Conservation (phyloP, 2,113 vertebrate genomes). For the zebrafish (Danio rerio) region DNA sequence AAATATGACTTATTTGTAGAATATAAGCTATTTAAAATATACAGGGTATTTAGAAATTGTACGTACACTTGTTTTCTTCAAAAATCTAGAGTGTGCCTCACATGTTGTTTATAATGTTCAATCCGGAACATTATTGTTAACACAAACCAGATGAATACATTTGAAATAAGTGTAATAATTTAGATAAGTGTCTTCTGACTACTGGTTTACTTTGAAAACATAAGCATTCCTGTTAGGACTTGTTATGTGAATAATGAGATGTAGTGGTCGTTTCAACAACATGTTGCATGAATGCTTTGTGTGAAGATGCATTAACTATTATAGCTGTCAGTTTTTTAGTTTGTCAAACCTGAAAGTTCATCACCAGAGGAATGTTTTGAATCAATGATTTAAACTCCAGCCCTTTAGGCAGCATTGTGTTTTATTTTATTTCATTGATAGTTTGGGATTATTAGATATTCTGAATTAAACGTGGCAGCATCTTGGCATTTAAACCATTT, state of each 20-base stretch:
- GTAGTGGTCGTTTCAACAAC: background rate
- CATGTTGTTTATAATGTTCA: constrained; percentile 1
- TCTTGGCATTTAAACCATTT: background rate
- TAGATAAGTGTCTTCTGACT: background rate
- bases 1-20: too few relatives aligned
- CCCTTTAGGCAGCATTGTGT: constrained; percentile 62
- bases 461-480: background rate
- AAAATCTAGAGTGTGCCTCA: background rate
- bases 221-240: background rate
- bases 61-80: too few relatives aligned
- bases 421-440: constrained; percentile 43
- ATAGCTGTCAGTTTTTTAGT: constrained; percentile 60
- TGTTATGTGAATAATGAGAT: background rate
- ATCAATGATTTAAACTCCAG: constrained; percentile 64
- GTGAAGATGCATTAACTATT: constrained; percentile 46
- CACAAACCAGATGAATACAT: background rate
- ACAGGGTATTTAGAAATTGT: too few relatives aligned
- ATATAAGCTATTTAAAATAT: too few relatives aligned
- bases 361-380: constrained; percentile 61
- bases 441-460: constrained; percentile 38
- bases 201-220: background rate
- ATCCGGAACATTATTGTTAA: background rate
- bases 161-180: background rate
- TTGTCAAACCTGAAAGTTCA: constrained; percentile 58
- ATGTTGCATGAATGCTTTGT: background rate